phyloP scores from a whole-genome alignment of 2,113 vertebrate genomes.

The Caranx ignobilis region DNA sequence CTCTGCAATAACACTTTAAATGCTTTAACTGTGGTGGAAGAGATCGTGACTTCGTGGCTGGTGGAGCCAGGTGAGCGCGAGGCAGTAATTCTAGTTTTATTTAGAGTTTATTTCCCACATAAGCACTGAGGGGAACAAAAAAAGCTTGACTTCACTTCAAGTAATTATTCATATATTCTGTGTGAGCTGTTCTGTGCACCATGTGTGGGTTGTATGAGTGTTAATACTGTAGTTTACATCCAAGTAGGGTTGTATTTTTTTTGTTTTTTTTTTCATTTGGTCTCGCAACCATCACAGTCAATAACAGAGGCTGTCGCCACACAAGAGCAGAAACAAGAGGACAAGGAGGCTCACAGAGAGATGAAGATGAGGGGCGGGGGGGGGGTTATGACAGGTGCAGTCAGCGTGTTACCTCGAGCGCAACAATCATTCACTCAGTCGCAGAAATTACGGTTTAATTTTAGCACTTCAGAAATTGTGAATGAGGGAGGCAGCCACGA shows the following conservation, averaged over 20 bases:
- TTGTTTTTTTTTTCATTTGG: neutral
- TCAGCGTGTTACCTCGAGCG: neutral
- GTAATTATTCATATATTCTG: neutral
- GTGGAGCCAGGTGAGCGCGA: too few relatives aligned
- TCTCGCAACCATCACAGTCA: neutral
- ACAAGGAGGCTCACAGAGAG: neutral
- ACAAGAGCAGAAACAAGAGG: too few relatives aligned
- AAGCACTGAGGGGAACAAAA: neutral
- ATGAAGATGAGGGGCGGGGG: neutral
- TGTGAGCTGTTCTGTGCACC: neutral
- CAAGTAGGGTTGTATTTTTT: neutral
- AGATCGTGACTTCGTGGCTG: too few relatives aligned
- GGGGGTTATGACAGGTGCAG: neutral
- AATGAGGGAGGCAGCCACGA: too few relatives aligned
- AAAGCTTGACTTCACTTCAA: neutral
- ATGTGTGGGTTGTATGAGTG: neutral
- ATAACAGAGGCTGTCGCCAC: neutral
- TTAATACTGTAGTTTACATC: neutral
- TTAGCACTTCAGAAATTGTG: too few relatives aligned
- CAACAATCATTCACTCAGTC: neutral
- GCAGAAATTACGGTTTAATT: neutral
- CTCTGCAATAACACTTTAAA: too few relatives aligned
- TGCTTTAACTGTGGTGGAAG: too few relatives aligned
- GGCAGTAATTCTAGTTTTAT: neutral
- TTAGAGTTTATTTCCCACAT: neutral